phyloP scores from a whole-genome alignment of 92 coral and sea anemone species.

The Actinernus sp. region DNA sequence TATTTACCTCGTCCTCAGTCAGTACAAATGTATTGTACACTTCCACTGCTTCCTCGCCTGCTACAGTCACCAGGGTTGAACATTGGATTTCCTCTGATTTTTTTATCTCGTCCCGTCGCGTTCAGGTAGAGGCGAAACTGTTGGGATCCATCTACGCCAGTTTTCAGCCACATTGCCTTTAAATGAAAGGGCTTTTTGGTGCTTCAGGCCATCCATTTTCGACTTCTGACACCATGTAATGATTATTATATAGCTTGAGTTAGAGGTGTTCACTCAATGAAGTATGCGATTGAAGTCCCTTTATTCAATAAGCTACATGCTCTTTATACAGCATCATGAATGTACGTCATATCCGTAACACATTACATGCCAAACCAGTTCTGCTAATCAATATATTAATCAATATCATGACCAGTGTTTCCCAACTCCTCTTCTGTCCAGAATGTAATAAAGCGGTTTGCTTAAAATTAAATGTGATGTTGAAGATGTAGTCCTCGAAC shows the following conservation, averaged over 20 bases:
- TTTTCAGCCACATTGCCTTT: slow-evolving; percentile 37
- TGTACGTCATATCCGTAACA: too few species aligned
- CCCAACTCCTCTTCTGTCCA: slow-evolving; percentile 20
- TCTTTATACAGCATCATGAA: too few species aligned
- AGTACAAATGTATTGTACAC: slow-evolving; percentile 28
- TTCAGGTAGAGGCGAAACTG: slow-evolving; percentile 30
- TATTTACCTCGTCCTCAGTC: slow-evolving; percentile 8
- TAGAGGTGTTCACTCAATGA: too few species aligned
- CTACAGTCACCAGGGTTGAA: slow-evolving; percentile 22
- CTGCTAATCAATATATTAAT: too few species aligned
- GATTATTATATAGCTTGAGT: too few species aligned
- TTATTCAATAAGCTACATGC: too few species aligned
- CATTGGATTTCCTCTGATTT: slow-evolving; percentile 36
- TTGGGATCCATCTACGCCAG: slow-evolving; percentile 23
- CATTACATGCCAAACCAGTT: too few species aligned
- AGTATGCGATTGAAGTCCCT: too few species aligned
- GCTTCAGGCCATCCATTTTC: slow-evolving; percentile 21
- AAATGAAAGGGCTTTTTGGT: slow-evolving; percentile 11
- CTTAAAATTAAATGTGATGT: too few species aligned
- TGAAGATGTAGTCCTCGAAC: slow-evolving; percentile 2
- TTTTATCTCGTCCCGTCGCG: slow-evolving; percentile 30
- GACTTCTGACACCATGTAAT: slow-evolving; percentile 49
- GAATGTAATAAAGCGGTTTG: slow-evolving; percentile 1
- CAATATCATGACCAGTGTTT: slow-evolving; percentile 6
- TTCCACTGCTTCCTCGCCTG: slow-evolving; percentile 37